Percentiles rank a stretch among this genome's conserved stretches.
Conservation (phyloP, 2,797 vertebrate genomes). For the Leptodactylus fallax region DNA sequence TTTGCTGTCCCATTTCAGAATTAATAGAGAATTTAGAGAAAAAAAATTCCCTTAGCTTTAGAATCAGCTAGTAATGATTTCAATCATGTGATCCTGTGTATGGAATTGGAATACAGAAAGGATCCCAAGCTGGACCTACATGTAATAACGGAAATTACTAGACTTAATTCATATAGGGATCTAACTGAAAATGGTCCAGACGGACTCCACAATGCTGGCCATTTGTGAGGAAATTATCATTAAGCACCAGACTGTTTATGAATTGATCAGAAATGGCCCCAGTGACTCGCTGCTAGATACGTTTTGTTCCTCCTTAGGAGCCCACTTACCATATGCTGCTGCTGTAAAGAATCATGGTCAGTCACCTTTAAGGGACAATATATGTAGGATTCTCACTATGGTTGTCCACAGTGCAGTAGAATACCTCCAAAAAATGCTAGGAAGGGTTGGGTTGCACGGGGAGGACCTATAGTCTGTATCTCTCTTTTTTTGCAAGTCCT, state of each 20-base stretch:
- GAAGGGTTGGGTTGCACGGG: no score
- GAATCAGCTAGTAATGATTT: no score
- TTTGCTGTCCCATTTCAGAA: no score
- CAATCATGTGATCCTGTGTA: background rate
- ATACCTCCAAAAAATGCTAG: background rate
- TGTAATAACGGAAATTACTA: background rate
- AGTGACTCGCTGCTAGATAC: background rate
- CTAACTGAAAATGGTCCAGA: background rate
- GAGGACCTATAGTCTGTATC: no score
- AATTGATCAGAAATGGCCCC: background rate
- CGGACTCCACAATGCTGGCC: background rate
- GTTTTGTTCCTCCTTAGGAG: background rate
- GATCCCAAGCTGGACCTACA: background rate
- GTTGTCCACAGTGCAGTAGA: background rate
- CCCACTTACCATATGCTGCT: background rate
- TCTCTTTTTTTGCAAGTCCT: no score
- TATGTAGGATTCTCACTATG: background rate
- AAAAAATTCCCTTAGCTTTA: no score
- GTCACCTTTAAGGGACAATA: background rate
- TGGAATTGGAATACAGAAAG: background rate
- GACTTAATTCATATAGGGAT: background rate
- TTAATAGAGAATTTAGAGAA: no score
- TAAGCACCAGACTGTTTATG: background rate
- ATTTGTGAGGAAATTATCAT: background rate
- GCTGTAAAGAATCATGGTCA: background rate